Conservation (phyloP, 2,113 vertebrate species). For the Probosciger aterrimus region DNA sequence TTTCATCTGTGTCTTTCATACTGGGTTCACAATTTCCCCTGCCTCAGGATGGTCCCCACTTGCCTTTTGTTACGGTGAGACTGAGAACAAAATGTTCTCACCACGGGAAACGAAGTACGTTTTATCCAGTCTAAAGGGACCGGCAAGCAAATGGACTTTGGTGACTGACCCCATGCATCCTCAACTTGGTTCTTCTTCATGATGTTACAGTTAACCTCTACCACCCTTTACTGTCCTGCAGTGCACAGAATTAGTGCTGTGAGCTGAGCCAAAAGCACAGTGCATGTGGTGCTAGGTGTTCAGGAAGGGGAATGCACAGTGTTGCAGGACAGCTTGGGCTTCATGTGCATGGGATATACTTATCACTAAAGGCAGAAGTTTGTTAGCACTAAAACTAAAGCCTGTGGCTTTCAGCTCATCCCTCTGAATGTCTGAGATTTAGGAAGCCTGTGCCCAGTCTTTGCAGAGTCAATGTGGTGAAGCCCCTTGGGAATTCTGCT, state of each 20-base stretch:
- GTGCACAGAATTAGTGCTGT: not conserved
- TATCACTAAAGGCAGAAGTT: not conserved
- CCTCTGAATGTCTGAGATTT: not conserved
- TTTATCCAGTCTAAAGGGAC: not conserved
- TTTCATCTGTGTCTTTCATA: not conserved
- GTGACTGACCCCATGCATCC: not conserved
- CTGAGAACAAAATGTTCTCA: not conserved
- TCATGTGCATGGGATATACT: not conserved
- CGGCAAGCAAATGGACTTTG: not conserved
- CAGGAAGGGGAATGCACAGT: fast-evolving
- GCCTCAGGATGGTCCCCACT: not conserved
- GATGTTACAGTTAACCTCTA: not conserved
- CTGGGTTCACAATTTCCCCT: not conserved
- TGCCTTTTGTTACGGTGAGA: not conserved
- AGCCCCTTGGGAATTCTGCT: not conserved
- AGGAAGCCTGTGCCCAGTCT: not conserved
- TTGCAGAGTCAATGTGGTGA: not conserved
- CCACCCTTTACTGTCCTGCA: not conserved
- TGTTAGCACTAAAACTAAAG: not conserved
- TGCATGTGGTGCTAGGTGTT: not conserved
- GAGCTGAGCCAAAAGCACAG: not conserved
- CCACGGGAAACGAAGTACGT: not conserved
- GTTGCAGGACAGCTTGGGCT: not conserved
- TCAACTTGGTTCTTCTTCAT: not conserved
- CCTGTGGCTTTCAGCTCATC: not conserved